Evolutionary conservation across 2,797 vertebrate species (phyloP), one percentile per base, ranked within the genome.

Genomic region (Sebastes kiyomatsui): DNA sequence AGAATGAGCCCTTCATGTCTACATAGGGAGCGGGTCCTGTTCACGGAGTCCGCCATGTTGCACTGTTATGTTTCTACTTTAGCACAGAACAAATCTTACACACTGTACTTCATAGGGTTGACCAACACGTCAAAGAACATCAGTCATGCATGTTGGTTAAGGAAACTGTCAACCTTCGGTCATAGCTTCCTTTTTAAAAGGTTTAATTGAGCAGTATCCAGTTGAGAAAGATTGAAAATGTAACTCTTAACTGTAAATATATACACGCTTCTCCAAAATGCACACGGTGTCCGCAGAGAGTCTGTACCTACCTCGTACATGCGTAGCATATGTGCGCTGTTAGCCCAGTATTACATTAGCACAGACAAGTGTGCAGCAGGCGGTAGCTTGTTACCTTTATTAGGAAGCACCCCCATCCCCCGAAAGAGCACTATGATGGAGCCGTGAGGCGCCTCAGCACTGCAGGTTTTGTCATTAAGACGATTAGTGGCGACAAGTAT

Each of bases 381-480:
- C 80, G 72, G 80, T 56, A 77, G 69, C 82, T 90, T 83, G 77
- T 90, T 90, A 89, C 86, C 60, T 71, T 84, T 66, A 89, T 91
- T 82, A 93, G 75, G 67, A 84, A 77, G 86, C 18, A 49, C 6
- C 58, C 18, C 4, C 12, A 22, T 13, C n/a, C 56, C 49, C 25
- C n/a, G 0, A 78, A 84, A 81, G 77, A 82, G 73, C 77, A 18
- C 33, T 13, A 23, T 27, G 27, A 22, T 7, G 56, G 56, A 64
- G 55, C 76, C 42, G 77, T 7, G 38, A 87, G 81, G 74, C 67
- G 80, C 83, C 81, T 91, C 85, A 75, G 69, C 76, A n/a, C 81
- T 74, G 77, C 76, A 80, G 88, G 78, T 90, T 93, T 91, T 88
- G 80, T 93, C 91, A 91, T 94, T 91, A 92, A 83, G 75, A 86